Evolutionary conservation across 2,113 vertebrate genomes (phyloP).

Genomic region (Nibea coibor): DNA sequence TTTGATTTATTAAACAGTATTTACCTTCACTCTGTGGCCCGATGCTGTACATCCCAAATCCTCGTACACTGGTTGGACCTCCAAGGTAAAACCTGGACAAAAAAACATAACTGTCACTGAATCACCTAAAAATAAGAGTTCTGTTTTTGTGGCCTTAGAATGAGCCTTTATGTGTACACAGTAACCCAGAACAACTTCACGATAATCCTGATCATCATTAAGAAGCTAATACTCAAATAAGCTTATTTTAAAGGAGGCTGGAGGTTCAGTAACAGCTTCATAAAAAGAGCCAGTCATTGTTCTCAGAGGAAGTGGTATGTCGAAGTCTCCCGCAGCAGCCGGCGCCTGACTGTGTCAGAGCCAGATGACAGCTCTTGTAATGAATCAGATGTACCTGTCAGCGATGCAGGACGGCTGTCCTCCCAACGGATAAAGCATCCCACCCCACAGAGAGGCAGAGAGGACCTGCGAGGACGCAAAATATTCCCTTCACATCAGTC

Average conservation of each 20-base stretch:
- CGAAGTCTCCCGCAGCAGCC: neutral
- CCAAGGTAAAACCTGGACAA: conserved; percentile 93
- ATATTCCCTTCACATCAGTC: neutral
- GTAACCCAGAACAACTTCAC: neutral
- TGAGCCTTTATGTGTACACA: too few relatives aligned
- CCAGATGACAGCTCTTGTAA: neutral
- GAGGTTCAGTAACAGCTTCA: neutral
- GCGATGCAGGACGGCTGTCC: conserved; percentile 91
- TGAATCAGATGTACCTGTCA: conserved; percentile 85
- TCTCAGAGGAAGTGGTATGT: neutral
- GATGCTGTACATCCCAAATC: conserved; percentile 98
- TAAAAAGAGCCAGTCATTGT: neutral
- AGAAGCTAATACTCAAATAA: neutral
- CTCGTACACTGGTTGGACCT: conserved; percentile 95
- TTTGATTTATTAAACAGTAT: too few relatives aligned
- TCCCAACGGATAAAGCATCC: conserved; percentile 90
- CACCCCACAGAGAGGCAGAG: conserved; percentile 93
- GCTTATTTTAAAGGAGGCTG: neutral
- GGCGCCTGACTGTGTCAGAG: neutral
- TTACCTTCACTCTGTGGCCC: conserved; percentile 97
- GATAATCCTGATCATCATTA: neutral
- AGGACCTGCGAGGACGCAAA: conserved; percentile 84
- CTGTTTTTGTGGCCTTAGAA: too few relatives aligned
- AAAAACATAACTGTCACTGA: neutral
- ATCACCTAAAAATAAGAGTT: neutral